A percentile compares a stretch with the other conserved stretches of the same genome.
phyloP scores from a whole-genome alignment of 2,888 invertebrate species.

The Diarsia rubi region DNA sequence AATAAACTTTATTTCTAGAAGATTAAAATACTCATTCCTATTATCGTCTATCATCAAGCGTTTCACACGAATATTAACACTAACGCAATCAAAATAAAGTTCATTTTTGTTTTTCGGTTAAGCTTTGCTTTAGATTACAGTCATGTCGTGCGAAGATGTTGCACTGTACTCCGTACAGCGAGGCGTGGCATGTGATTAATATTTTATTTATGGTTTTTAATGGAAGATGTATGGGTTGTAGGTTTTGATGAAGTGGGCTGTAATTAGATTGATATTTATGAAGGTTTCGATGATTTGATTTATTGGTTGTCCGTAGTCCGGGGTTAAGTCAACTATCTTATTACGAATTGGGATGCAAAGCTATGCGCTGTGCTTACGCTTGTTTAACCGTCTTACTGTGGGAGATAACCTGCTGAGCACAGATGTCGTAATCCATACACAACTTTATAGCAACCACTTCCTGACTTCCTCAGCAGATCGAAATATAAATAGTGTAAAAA shows the following conservation, averaged over 20 bases:
- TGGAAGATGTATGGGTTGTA: conserved; percentile 25
- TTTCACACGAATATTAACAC: not conserved
- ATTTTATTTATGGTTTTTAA: conserved; percentile 33
- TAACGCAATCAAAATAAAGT: fast-evolving
- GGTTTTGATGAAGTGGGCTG: conserved; percentile 12
- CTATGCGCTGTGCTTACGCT: too few relatives aligned
- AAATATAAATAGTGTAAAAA: too few relatives aligned
- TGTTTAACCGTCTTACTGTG: too few relatives aligned
- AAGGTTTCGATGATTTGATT: conserved; percentile 10
- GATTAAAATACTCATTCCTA: not conserved
- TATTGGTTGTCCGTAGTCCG: not conserved
- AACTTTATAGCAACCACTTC: too few relatives aligned
- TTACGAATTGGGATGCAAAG: not conserved
- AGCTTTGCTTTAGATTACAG: conserved; percentile 27
- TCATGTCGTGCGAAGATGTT: conserved; percentile 69
- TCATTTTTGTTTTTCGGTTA: not conserved
- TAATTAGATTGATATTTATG: conserved; percentile 54
- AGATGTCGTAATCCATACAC: too few relatives aligned
- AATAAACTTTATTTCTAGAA: not conserved
- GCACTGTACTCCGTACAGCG: conserved; percentile 43
- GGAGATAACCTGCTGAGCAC: too few relatives aligned
- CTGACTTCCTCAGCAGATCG: too few relatives aligned
- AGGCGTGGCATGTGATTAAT: conserved; percentile 54
- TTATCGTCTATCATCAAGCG: not conserved
- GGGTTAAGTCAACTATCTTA: conserved; percentile 12